phyloP scores from a whole-genome alignment of 2,113 vertebrate species.

The Lonchura striata region DNA sequence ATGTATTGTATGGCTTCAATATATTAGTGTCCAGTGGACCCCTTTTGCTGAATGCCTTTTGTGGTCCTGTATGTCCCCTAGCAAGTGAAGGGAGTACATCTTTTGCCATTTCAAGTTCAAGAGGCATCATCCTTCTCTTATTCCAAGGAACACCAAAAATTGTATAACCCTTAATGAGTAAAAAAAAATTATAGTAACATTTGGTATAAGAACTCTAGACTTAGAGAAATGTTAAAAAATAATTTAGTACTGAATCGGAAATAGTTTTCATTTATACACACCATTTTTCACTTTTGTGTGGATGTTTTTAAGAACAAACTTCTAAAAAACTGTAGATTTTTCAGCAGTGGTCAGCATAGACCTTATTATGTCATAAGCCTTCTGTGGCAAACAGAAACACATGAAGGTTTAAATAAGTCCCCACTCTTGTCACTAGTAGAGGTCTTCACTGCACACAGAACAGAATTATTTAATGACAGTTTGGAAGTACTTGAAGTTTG shows the following conservation, averaged over 20 bases:
- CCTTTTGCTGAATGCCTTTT: background rate
- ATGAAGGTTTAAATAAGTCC: background rate
- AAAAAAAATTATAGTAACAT: background rate
- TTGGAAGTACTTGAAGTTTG: slow-evolving; percentile 1
- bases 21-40: background rate
- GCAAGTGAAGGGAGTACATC: background rate
- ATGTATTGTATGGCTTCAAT: background rate
- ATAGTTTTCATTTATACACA: fast-evolving
- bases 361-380: background rate
- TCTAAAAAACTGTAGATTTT: background rate
- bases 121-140: background rate
- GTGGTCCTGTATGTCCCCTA: background rate
- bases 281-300: background rate
- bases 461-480: background rate
- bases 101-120: background rate
- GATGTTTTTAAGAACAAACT: background rate
- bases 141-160: background rate
- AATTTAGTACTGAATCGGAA: background rate
- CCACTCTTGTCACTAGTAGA: background rate
- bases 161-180: background rate
- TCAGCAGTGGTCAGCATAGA: background rate
- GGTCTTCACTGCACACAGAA: background rate
- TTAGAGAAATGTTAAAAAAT: background rate
- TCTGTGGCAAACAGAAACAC: background rate
- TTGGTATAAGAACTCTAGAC: background rate